Conservation (phyloP, 2,113 vertebrate species). For the Hydropotes inermis region DNA sequence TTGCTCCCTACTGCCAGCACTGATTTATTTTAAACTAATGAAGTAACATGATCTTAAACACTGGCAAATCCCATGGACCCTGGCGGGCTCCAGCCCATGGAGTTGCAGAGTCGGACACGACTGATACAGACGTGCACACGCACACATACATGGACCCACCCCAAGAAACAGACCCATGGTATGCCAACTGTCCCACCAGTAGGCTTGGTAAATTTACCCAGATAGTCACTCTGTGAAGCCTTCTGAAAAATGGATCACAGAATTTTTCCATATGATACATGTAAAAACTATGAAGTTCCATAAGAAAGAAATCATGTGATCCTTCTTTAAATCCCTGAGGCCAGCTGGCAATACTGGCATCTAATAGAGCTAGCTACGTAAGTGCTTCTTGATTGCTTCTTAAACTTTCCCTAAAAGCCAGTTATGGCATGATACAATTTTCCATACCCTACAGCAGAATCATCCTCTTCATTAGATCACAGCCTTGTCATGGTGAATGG, state of each 20-base stretch:
- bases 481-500: neutral
- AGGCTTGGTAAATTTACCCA: neutral
- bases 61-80: neutral
- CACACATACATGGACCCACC: neutral
- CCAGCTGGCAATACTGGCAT: neutral
- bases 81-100: neutral
- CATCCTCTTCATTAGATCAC: neutral
- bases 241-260: neutral
- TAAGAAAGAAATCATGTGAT: neutral
- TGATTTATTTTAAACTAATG: constrained; percentile 15
- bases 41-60: neutral
- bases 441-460: neutral
- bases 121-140: neutral
- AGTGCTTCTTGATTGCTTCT: neutral
- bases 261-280: neutral
- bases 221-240: neutral
- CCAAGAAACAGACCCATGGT: neutral
- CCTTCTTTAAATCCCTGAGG: neutral
- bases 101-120: neutral
- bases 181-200: neutral
- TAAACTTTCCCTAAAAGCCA: neutral
- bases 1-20: neutral
- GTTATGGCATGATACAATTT: neutral
- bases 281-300: neutral
- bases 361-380: neutral